A percentile compares a stretch with the other conserved stretches of the same genome.
These are phyloP conservation scores for Blastobasis lacticolella DNA, from an alignment of 2,888 invertebrate species.

Conservation along the genomic window DNA sequence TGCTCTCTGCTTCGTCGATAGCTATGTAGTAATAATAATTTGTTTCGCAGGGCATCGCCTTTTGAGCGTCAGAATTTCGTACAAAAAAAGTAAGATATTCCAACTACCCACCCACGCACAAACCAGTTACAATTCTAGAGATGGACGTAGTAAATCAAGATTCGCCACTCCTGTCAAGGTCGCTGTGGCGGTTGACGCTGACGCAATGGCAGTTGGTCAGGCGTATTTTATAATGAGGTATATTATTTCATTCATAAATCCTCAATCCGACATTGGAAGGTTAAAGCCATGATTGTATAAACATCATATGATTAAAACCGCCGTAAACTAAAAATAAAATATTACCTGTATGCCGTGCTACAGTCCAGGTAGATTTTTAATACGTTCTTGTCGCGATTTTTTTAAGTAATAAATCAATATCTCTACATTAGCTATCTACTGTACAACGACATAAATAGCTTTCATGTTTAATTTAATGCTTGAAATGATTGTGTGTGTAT, in stretches of 20 bases:
- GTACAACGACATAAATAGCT: no score
- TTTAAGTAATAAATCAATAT: no score
- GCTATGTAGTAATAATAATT: background rate
- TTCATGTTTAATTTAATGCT: no score
- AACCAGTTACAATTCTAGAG: conserved; percentile 18
- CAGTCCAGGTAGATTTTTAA: no score
- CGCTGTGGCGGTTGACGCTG: conserved; percentile 39
- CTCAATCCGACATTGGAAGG: conserved; percentile 19
- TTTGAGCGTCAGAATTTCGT: no score
- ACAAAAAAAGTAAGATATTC: background rate
- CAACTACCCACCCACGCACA: conserved; percentile 15
- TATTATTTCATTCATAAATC: conserved; percentile 51
- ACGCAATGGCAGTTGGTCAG: conserved; percentile 47
- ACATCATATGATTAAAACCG: background rate
- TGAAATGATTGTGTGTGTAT: no score
- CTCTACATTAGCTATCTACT: no score
- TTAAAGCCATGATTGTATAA: conserved; percentile 11
- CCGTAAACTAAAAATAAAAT: no score
- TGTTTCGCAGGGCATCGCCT: no score
- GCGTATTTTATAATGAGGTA: conserved; percentile 43
- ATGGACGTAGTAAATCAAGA: conserved; percentile 19
- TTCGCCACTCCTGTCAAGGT: conserved; percentile 51
- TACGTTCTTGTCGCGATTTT: no score
- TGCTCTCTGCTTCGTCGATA: conserved; percentile 19
- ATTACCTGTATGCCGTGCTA: no score